phyloP scores from a whole-genome alignment of 2,113 vertebrate genomes.

The Arizona elegans region DNA sequence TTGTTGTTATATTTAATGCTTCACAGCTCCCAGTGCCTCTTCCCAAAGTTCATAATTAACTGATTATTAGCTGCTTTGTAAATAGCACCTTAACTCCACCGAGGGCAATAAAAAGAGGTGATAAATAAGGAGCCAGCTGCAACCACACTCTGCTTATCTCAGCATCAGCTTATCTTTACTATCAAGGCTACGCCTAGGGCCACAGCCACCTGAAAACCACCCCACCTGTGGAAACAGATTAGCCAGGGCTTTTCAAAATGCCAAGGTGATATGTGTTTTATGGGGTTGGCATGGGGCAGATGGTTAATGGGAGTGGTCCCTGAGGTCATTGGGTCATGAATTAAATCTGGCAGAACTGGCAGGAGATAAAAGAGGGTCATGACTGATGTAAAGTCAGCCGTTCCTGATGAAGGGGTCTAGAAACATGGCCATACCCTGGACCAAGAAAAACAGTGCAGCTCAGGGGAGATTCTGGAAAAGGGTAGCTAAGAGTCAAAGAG shows the following conservation, averaged over 20 bases:
- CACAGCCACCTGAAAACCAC: conserved; percentile 52
- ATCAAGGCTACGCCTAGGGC: conserved; percentile 73
- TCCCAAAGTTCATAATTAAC: conserved; percentile 84
- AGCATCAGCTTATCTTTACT: conserved; percentile 79
- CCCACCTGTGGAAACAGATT: conserved; percentile 70
- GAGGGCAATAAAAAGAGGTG: conserved; percentile 77
- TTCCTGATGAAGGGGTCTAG: background rate
- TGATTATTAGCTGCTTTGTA: conserved; percentile 80
- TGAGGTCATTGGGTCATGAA: background rate
- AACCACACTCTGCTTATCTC: conserved; percentile 73
- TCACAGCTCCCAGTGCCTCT: conserved; percentile 70
- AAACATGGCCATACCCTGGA: background rate
- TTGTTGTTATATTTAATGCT: conserved; percentile 72
- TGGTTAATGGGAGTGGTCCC: background rate
- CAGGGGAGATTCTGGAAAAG: background rate
- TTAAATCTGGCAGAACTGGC: background rate
- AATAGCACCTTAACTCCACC: conserved; percentile 72
- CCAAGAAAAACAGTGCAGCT: background rate
- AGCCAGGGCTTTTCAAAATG: conserved; percentile 58
- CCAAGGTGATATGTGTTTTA: conserved; percentile 9
- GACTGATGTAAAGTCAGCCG: background rate
- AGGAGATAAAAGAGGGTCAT: background rate
- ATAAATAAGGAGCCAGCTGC: conserved; percentile 79
- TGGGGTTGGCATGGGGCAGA: background rate
- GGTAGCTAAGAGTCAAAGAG: background rate